Conservation (phyloP, 2,797 vertebrate species). For the Gymnocypris eckloni region DNA sequence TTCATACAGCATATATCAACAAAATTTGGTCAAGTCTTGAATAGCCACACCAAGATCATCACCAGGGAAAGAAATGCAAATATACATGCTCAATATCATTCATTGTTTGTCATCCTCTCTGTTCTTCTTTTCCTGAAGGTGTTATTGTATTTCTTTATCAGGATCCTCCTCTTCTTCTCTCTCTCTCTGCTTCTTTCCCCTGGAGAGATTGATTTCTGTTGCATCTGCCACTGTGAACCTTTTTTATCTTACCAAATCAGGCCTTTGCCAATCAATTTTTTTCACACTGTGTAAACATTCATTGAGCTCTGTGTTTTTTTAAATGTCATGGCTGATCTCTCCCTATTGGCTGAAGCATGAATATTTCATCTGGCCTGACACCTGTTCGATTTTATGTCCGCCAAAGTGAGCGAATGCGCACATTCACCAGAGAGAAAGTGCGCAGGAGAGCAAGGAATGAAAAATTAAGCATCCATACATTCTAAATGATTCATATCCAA, state of each 20-base stretch:
- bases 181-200: constrained; percentile 46
- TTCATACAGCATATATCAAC: neutral
- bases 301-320: constrained; percentile 73
- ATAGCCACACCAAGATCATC: neutral
- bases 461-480: constrained; percentile 72
- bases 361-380: constrained; percentile 79
- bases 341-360: constrained; percentile 76
- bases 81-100: constrained; percentile 10
- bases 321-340: constrained; percentile 75
- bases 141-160: neutral
- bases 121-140: constrained; percentile 27
- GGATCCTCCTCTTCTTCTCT: constrained; percentile 19
- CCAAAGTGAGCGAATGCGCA: constrained; percentile 45
- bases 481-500: constrained; percentile 78
- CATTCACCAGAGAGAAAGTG: constrained; percentile 52
- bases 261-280: constrained; percentile 72
- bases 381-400: constrained; percentile 79
- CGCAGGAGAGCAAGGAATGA: constrained; percentile 59
- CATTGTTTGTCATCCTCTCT: neutral
- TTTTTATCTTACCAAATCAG: constrained; percentile 60
- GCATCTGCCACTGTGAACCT: constrained; percentile 55
- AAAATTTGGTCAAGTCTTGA: neutral
- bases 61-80: neutral
- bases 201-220: constrained; percentile 74
- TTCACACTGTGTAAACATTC: constrained; percentile 81